Percentiles rank a stretch among this genome's conserved stretches.
Conservation (phyloP, 2,113 vertebrate species). For the Pteruthius melanotis region DNA sequence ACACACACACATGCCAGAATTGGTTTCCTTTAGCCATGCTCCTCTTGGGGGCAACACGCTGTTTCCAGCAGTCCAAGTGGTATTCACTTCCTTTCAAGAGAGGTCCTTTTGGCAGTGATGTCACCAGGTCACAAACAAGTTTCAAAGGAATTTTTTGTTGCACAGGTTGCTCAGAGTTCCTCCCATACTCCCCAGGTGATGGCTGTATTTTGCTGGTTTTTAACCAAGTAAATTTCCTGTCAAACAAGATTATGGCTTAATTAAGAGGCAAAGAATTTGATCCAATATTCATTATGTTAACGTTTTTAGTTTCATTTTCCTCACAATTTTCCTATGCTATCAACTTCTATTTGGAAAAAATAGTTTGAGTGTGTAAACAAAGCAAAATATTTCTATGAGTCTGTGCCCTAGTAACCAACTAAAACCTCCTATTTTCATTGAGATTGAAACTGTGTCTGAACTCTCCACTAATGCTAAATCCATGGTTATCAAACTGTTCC, state of each 20-base stretch:
- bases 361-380: neutral
- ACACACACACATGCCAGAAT: too few relatives aligned
- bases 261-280: neutral
- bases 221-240: neutral
- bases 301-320: neutral
- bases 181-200: neutral
- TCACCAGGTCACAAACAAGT: neutral
- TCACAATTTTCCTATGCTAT: neutral
- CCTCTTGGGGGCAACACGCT: neutral
- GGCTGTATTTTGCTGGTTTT: neutral
- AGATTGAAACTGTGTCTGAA: constrained; percentile 36
- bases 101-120: neutral
- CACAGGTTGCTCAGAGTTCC: fast-evolving
- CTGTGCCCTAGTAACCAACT: neutral
- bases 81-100: neutral
- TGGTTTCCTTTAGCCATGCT: neutral
- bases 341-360: neutral
- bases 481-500: constrained; percentile 21
- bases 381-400: neutral
- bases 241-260: neutral
- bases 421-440: constrained; percentile 2
- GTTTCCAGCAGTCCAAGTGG: neutral
- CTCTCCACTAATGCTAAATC: neutral
- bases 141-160: neutral
- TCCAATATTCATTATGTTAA: neutral